Percentiles rank a stretch among this genome's conserved stretches.
These are phyloP conservation scores for Aldabrachelys gigantea DNA, from an alignment of 2,113 vertebrate genomes.

Conservation along the genomic window DNA sequence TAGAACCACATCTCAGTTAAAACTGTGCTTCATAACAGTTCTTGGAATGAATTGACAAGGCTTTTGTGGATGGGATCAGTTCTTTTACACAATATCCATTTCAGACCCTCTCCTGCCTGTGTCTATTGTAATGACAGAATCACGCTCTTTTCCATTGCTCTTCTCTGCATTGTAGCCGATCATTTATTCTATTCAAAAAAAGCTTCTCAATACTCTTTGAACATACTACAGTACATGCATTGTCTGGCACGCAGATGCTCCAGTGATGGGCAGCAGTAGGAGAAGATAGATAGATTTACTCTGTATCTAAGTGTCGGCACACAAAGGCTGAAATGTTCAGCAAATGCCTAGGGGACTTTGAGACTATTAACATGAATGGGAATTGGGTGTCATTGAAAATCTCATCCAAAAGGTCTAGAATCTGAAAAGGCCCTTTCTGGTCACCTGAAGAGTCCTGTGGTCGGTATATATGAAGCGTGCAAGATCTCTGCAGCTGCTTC, in stretches of 20 bases:
- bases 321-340: accelerated
- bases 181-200: neutral
- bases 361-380: accelerated
- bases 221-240: neutral
- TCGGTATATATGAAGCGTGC: neutral
- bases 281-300: neutral
- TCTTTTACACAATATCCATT: neutral
- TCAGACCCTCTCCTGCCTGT: neutral
- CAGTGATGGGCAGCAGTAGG: accelerated
- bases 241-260: neutral
- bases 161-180: neutral
- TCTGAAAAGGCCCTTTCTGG: neutral
- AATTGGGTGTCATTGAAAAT: neutral
- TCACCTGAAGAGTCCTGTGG: neutral
- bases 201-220: neutral
- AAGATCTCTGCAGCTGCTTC: neutral
- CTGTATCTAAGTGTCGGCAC: neutral
- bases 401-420: neutral
- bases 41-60: neutral
- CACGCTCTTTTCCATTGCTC: neutral
- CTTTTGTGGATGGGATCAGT: neutral
- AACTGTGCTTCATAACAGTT: accelerated
- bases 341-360: neutral
- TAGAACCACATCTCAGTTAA: accelerated
- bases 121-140: neutral